Evolutionary conservation across 2,113 vertebrate genomes (phyloP).

Genomic region (Axis porcinus): DNA sequence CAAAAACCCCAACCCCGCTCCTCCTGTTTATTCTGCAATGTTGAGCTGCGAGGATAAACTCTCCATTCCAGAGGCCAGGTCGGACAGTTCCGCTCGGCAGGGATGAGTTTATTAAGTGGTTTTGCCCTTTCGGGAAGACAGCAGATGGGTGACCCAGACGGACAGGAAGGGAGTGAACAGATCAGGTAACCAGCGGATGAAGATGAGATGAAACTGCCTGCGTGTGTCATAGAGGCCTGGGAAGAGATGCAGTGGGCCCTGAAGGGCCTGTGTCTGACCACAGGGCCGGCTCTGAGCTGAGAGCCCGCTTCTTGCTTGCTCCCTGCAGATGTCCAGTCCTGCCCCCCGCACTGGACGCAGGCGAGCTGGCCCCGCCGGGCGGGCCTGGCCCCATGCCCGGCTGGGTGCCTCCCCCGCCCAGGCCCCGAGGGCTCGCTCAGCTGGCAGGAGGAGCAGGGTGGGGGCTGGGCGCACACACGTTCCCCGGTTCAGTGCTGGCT

Average conservation of each 20-base stretch:
- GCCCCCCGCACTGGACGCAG: too few species aligned
- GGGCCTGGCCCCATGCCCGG: fast-evolving
- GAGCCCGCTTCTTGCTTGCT: neutral
- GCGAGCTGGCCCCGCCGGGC: neutral
- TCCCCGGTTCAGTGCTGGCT: neutral
- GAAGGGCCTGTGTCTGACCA: neutral
- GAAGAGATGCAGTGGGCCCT: too few species aligned
- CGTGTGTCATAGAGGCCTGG: fast-evolving
- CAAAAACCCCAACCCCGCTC: fast-evolving
- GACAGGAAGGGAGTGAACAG: too few species aligned
- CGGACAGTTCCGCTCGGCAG: fast-evolving
- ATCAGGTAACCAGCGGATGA: neutral
- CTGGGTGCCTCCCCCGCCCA: fast-evolving
- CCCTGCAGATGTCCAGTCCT: fast-evolving
- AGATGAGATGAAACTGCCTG: neutral
- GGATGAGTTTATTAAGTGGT: fast-evolving
- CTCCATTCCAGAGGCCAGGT: neutral
- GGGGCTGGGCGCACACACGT: fast-evolving
- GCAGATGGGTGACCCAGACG: neutral
- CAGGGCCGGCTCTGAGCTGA: neutral
- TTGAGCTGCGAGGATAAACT: neutral
- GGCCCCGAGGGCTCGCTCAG: fast-evolving
- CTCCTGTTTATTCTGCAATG: fast-evolving
- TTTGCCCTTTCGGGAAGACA: neutral
- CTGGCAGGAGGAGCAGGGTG: neutral